A percentile compares a stretch with the other conserved stretches of the same genome.
Conservation (phyloP, 2,888 invertebrate species). For the Lepidonotus clava region DNA sequence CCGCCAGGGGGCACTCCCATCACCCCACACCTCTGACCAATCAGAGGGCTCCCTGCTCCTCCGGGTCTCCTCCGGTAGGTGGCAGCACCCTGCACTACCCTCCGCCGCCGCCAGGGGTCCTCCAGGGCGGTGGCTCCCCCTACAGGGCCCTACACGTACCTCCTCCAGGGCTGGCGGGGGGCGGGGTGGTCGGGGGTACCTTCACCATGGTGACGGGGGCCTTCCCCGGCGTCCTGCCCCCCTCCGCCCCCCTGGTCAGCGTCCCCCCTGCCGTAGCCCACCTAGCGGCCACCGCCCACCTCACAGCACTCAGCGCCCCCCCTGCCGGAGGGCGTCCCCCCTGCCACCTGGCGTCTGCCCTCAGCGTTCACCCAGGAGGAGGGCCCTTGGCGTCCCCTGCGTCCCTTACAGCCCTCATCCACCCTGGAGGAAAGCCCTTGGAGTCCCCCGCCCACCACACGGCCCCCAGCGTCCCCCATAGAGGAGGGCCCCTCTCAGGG, state of each 20-base stretch:
- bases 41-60: neutral
- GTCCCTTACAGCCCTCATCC: too few species aligned
- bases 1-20: neutral
- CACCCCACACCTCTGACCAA: neutral
- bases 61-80: neutral
- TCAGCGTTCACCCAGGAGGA: neutral
- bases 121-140: too few species aligned
- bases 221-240: neutral
- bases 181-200: neutral
- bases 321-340: neutral
- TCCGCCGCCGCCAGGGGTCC: too few species aligned
- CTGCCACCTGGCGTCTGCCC: too few species aligned
- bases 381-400: neutral
- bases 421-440: too few species aligned
- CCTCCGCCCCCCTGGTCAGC: neutral
- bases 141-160: neutral
- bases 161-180: neutral
- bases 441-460: too few species aligned
- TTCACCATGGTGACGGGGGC: neutral
- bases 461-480: neutral
- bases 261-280: neutral
- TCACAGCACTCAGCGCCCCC: too few species aligned
- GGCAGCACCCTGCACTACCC: conserved; percentile 15
- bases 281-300: too few species aligned
- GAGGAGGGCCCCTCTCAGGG: neutral